Base-by-base conservation (phyloP, 2,888 invertebrate genomes). In the Galerucella pusilla region DNA sequence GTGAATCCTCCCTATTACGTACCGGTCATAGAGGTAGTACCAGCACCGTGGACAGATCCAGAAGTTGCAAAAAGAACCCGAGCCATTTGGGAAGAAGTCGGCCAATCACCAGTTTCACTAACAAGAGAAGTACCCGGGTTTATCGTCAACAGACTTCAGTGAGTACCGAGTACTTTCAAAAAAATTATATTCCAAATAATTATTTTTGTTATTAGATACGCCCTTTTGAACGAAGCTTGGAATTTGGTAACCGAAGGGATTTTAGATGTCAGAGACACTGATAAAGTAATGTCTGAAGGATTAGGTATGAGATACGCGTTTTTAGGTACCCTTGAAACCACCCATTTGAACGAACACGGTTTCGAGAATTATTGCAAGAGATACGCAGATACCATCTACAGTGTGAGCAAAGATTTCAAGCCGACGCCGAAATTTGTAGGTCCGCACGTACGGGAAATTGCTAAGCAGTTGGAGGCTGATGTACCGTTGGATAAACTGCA, bases 1-100 rank as follows among this genome's bases (percentile, higher is more conserved):
- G 96, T 97, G 2, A 98, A 98, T 87, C 98, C 98, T 6, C 98
- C 98, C 0, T 98, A 98, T 87, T 98, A 97, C 86, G 96, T 97
- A 35, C 97, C 97, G 0, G 89, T 98, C 63, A 96, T 97, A 0
- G 98, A 99, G 89, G 90, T 99, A 14, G 96, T 98, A 0, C 98
- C 98, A 0, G 96, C 97, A 0, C 96, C 97, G 5, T 97, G 97
- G 96, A 98, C 98, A 0, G 92, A 93, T 69, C 90, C 93, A 0
- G 93, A 93, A 77, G 92, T 96, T 11, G 91, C 94, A 0, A 89
- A 89, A 64, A 93, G 91, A 85, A 94, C 97, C 0, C 91, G 94
- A 71, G 91, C 90, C 61, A 89, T 94, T 46, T 95, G 98, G 96
- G 89, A 91, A 71, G 94, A 96, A 88, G 94, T 98, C 73, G 97